Base-by-base conservation (phyloP, 1,140 invertebrate species). In the Aphidius ervi region DNA sequence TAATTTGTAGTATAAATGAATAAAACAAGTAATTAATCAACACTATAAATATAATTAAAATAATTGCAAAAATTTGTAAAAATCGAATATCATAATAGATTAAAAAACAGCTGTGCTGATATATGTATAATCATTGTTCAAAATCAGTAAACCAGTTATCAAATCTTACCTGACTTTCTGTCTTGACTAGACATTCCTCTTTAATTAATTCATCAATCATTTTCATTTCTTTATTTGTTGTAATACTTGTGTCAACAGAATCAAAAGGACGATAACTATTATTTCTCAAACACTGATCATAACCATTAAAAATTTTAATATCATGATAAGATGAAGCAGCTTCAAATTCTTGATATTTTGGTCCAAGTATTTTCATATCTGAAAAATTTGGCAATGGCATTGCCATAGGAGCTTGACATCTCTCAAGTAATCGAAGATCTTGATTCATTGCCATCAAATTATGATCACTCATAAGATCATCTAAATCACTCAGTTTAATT, bases 151-250 rank as follows among this genome's bases (percentile, higher is more conserved):
- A 65, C 41, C 43, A 54, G 47, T 56, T 49, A 46, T 57, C 67
- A 62, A 60, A 74, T 62, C 56, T 72, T 65, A 5, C 73, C 64
- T 9, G 67, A 59, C 37, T 64, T 67, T 6, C 64, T 65, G 10
- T 70, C 65, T 48, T 67, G 23, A 31, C 67, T 2, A 63, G 66
- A 47, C 59, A 64, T 41, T 68, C 68, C 7, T 64, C 65, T 9
- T 66, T 68, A 42, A 68, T 58, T 48, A 67, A 72, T 56, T 72
- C 73, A 6, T 70, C 73, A 9, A 74, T 62, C 39, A 72, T 68
- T 58, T 71, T 72, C 6, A 73, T 63, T 46, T 72, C 70, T 42
- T 69, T 71, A 10, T 16, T 5, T 23, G 40, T 45, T 20, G 53
- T 23, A 9, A 16, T 43, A 37, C 56, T 63, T 23, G 66, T 61